Evolutionary conservation across 2,797 vertebrate species (phyloP), one percentile per base, ranked within the genome.

Genomic region (Chloroceryle inda): DNA sequence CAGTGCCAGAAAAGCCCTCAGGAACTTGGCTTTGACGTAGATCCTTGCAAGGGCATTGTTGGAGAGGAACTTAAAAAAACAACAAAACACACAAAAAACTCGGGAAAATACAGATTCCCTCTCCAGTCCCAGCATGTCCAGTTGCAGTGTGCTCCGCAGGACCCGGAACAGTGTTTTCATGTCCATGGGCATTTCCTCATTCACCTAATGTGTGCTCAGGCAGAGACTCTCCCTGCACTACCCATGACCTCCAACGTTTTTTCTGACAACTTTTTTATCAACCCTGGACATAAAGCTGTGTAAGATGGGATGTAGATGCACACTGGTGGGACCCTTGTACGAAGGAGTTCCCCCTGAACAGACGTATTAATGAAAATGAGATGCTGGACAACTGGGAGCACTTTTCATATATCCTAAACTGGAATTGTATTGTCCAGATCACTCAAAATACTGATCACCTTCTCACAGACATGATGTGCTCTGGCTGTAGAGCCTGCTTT

Each of bases 11-110:
- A 90, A 81, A 88, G 20, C 59, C 69, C 69, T 76, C 77, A 73
- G 85, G 66, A 94, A 44, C 42, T 69, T 92, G 89, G 67, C 77
- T 92, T 85, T 95, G 88, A 86, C 63, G 52, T 81, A 74, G 71
- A 77, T 79, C 31, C 40, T 84, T 45, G 29, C 59, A 76, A 64
- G 59, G 77, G 26, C 59, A 62, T 45, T 42, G 44, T 44, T 44
- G 50, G 67, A 84, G 78, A 77, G 56, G 31, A 85, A 55, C 50
- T 52, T 62, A 4, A 14, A 35, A 49, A 68, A 56, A 58, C 23
- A 3, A 3, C 37, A 27, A 15, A 1, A 13, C 45, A 35, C 23
- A 79, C 24, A 71, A 74, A 76, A 67, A 8, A 40, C 50, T 29
- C 56, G 77, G 52, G 83, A 53, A 76, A 74, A 67, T 10, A 37